Percentiles rank a stretch among this genome's conserved stretches.
These are phyloP conservation scores for Danaus chrysippus DNA, from an alignment of 2,888 invertebrate genomes.

Conservation along the genomic window DNA sequence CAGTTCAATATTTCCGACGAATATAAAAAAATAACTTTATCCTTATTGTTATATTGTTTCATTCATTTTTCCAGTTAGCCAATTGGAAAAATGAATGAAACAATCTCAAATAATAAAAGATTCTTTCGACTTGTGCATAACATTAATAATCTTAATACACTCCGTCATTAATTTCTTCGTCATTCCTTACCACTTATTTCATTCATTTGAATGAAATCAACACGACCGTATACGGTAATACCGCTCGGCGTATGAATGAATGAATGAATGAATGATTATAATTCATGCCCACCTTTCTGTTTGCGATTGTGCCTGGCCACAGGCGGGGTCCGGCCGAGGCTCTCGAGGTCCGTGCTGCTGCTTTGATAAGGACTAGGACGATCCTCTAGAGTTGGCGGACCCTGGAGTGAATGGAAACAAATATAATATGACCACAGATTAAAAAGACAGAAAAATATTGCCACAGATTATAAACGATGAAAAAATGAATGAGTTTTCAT, in stretches of 20 bases:
- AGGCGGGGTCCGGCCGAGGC: conserved; percentile 68
- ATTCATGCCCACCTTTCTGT: conserved; percentile 53
- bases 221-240: neutral
- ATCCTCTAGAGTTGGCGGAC: conserved; percentile 51
- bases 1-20: too few relatives aligned
- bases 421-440: neutral
- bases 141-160: too few relatives aligned
- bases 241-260: neutral
- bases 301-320: conserved; percentile 54
- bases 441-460: neutral
- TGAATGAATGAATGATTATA: neutral
- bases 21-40: too few relatives aligned
- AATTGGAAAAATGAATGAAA: too few relatives aligned
- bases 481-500: neutral
- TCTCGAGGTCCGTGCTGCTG: conserved; percentile 69
- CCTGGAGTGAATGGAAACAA: conserved; percentile 36
- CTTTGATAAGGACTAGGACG: conserved; percentile 50
- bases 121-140: too few relatives aligned
- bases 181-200: neutral
- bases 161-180: too few relatives aligned
- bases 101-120: too few relatives aligned
- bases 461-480: neutral
- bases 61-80: too few relatives aligned
- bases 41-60: too few relatives aligned
- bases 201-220: neutral